Percentiles rank a stretch among this genome's conserved stretches.
Conservation (phyloP, 2,797 vertebrate genomes). For the Garrulus glandarius region DNA sequence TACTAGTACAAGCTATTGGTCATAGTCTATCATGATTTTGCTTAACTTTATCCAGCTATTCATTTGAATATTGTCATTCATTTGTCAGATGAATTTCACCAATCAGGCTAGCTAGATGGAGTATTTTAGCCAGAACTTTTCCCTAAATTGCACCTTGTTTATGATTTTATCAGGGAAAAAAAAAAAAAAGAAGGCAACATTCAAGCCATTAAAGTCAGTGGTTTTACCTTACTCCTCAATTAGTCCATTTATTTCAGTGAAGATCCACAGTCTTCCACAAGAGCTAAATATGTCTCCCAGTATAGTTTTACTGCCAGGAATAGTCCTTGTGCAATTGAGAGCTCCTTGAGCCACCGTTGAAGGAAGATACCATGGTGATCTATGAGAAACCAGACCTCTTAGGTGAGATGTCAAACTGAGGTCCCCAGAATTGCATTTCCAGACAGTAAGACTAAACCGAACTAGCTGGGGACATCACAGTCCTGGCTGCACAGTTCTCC, state of each 20-base stretch:
- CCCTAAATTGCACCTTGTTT: not conserved
- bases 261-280: not conserved
- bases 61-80: not conserved
- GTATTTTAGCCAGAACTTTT: not conserved
- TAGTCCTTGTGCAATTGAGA: not conserved
- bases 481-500: not conserved
- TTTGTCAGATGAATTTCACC: not conserved
- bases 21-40: not conserved
- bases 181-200: not conserved
- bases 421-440: not conserved
- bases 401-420: not conserved
- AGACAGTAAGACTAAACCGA: not conserved
- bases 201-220: not conserved
- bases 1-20: not conserved
- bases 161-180: not conserved
- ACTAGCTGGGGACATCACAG: not conserved
- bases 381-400: not conserved
- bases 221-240: slow-evolving; percentile 43
- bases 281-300: not conserved
- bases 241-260: slow-evolving; percentile 20
- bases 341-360: not conserved
- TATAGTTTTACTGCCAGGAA: not conserved
- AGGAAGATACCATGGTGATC: not conserved
- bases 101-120: not conserved
- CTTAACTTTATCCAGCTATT: not conserved